A percentile compares a stretch with the other conserved stretches of the same genome.
These are phyloP conservation scores for Drosophila subsilvestris DNA, from an alignment of 2,888 invertebrate species.

Conservation along the genomic window DNA sequence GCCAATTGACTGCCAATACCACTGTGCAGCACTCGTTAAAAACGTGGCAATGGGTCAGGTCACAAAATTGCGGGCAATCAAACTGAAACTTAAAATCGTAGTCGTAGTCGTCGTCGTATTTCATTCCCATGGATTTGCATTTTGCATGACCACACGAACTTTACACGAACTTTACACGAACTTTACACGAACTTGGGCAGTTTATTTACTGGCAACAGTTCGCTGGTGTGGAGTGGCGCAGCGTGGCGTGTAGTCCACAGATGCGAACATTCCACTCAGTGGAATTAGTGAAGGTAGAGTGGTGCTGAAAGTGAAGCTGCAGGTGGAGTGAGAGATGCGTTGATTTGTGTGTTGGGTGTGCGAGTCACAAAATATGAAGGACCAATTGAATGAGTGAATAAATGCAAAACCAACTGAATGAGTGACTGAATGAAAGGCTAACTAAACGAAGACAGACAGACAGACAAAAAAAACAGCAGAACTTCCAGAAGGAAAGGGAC, in stretches of 20 bases:
- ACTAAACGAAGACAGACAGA: background rate
- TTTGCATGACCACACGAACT: conserved; percentile 42
- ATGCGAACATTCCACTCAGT: conserved; percentile 28
- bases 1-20: background rate
- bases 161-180: no score
- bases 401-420: background rate
- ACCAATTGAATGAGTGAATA: background rate
- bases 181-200: conserved; percentile 52
- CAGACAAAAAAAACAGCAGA: background rate
- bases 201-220: conserved; percentile 45
- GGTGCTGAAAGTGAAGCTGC: background rate
- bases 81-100: conserved; percentile 22
- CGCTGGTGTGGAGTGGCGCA: background rate
- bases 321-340: background rate
- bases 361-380: background rate
- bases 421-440: background rate
- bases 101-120: conserved; percentile 6
- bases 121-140: conserved; percentile 53
- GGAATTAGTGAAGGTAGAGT: no score
- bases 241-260: conserved; percentile 4
- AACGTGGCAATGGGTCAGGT: conserved; percentile 10
- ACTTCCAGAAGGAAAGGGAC: no score
- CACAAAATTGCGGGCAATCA: conserved; percentile 53
- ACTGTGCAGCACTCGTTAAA: background rate
- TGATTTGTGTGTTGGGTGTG: conserved; percentile 18